Percentiles rank a stretch among this genome's conserved stretches.
Conservation (phyloP, 2,113 vertebrate genomes). For the Mus pahari region DNA sequence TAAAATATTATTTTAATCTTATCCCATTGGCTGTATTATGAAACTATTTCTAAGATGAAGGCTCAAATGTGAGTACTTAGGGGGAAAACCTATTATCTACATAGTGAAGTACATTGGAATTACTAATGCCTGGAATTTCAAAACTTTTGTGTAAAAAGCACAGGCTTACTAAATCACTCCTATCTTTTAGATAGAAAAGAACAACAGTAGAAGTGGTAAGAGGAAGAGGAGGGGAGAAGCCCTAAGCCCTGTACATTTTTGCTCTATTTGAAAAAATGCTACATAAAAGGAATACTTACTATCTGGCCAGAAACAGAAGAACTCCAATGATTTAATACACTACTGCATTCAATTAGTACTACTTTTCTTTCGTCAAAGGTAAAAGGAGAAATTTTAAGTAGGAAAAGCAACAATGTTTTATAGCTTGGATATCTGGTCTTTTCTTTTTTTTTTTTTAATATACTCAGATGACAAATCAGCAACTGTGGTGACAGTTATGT, state of each 20-base stretch:
- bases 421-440: conserved; percentile 49
- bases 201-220: no score
- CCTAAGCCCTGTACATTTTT: background rate
- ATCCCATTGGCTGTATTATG: background rate
- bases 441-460: background rate
- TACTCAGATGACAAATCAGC: conserved; percentile 55
- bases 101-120: conserved; percentile 19
- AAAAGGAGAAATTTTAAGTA: conserved; percentile 46
- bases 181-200: conserved; percentile 33
- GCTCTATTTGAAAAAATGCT: conserved; percentile 48
- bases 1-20: conserved; percentile 28
- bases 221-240: background rate
- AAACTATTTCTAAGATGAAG: conserved; percentile 20
- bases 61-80: background rate
- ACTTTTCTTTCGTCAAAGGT: conserved; percentile 47
- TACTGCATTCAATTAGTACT: conserved; percentile 18
- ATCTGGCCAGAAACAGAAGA: conserved; percentile 25
- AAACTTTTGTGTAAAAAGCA: conserved; percentile 47
- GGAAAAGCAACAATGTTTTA: conserved; percentile 12
- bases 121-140: background rate
- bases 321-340: conserved; percentile 53
- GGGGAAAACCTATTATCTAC: conserved; percentile 2
- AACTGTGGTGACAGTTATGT: conserved; percentile 30
- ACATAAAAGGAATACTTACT: conserved; percentile 10
- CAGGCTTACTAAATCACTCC: background rate